Conservation (phyloP, 1,140 invertebrate species). For the Tetranychus urticae region DNA sequence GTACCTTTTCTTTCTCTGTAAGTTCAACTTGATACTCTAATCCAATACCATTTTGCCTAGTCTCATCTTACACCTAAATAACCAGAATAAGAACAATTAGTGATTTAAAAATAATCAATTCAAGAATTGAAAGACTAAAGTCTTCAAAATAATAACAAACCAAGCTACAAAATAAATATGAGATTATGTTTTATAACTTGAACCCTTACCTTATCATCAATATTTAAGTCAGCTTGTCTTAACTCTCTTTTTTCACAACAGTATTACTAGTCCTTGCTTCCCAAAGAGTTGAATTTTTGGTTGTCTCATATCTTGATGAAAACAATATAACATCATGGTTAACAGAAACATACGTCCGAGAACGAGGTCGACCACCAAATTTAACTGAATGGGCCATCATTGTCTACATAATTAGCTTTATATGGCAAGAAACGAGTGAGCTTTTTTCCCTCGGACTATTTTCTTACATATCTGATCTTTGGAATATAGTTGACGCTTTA, state of each 20-base stretch:
- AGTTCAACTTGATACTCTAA: slow-evolving; percentile 18
- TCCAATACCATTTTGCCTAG: background rate
- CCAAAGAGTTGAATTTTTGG: slow-evolving; percentile 47
- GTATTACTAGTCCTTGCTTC: slow-evolving; percentile 55
- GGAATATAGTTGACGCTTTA: slow-evolving; percentile 91
- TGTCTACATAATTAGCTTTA: slow-evolving; percentile 56
- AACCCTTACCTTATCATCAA: too few relatives aligned
- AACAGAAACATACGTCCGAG: slow-evolving; percentile 43
- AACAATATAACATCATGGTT: slow-evolving; percentile 41
- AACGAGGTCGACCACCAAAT: slow-evolving; percentile 57
- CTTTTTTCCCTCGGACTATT: slow-evolving; percentile 64
- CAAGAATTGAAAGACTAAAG: background rate
- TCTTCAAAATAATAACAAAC: background rate
- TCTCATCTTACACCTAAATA: too few relatives aligned
- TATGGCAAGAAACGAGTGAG: slow-evolving; percentile 63
- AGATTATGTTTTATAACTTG: background rate
- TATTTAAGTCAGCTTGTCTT: slow-evolving; percentile 7
- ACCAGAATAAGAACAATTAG: too few relatives aligned
- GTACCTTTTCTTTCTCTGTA: slow-evolving; percentile 67
- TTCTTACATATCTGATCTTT: slow-evolving; percentile 73
- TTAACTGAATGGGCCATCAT: slow-evolving; percentile 56
- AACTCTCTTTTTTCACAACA: slow-evolving; percentile 17
- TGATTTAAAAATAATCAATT: background rate
- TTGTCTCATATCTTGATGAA: slow-evolving; percentile 47
- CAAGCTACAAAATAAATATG: background rate